Base-by-base conservation (phyloP, 2,888 invertebrate genomes). In the Anaspis maculata region DNA sequence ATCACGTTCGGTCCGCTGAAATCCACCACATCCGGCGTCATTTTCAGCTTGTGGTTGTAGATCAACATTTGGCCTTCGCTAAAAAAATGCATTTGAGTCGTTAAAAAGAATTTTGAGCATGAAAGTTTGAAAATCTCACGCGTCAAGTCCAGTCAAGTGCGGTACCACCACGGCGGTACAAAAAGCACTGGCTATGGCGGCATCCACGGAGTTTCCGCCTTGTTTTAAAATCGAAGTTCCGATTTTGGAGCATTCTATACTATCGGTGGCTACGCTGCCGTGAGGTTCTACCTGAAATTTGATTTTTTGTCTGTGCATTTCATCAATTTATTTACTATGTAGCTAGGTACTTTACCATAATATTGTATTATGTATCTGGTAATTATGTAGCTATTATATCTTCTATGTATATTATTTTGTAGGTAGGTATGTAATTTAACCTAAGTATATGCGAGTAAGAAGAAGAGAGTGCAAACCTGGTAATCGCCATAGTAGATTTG, bases 201-300 rank as follows among this genome's bases (percentile, higher is more conserved):
- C 86, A 69, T 88, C 87, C 0, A 83, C 70, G 13, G 86, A 82
- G 66, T 72, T 77, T n/a, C 85, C 85, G 26, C 79, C 79, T 46
- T 70, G 67, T 60, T 77, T 73, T 48, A 88, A 67, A 50, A 78
- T 69, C 48, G 70, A 69, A 10, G 78, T 73, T 27, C 85, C 87
- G 34, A 83, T 74, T 48, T 72, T 68, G 13, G 85, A 82, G 67
- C 88, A 88, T 53, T 74, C 71, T 44, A 71, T 69, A 51, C 73
- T 71, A 49, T 78, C 83, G 27, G 80, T 74, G 12, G 83, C 77
- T 39, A 85, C 84, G 50, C 80, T 82, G 29, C 85, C 86, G 67
- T 84, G 83, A 6, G 79, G 79, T 32, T 73, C 72, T 45, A 82
- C 69, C 83, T 83, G 56, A 44, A 52, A 38, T n/a, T n/a, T n/a